These are phyloP conservation scores for Zaprionus capensis DNA, from an alignment of 1,140 invertebrate species.

Conservation along the genomic window DNA sequence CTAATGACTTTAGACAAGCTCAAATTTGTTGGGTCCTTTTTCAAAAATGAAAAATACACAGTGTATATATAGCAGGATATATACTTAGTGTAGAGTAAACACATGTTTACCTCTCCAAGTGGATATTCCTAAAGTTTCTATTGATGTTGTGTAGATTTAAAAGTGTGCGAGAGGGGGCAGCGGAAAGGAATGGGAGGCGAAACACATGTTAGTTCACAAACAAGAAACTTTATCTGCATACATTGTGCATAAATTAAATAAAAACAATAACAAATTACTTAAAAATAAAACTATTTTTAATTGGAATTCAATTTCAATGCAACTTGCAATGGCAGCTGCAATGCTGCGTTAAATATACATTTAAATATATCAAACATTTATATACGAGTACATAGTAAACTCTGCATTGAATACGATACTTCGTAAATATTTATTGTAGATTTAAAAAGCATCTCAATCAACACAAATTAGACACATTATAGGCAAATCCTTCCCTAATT, in stretches of 20 bases:
- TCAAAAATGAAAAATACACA: constrained; percentile 16
- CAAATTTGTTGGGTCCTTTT: constrained; percentile 57
- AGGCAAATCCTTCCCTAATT: constrained; percentile 23
- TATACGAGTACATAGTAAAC: not conserved
- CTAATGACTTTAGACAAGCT: constrained; percentile 67
- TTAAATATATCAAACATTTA: not conserved
- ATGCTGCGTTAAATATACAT: not conserved
- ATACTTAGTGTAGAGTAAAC: not conserved
- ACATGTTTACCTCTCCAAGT: constrained; percentile 31
- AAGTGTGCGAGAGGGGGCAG: not conserved
- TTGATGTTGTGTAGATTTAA: not conserved
- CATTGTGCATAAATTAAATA: not conserved
- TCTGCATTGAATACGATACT: not conserved
- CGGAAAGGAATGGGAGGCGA: not conserved
- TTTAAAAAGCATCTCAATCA: not conserved
- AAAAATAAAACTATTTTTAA: not conserved
- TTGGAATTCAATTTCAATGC: not conserved
- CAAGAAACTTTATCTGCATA: not conserved
- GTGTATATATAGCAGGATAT: not conserved
- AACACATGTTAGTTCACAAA: constrained; percentile 7
- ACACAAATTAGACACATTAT: not conserved
- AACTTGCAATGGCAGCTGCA: not conserved
- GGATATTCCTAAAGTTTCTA: constrained; percentile 26
- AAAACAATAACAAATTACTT: not conserved
- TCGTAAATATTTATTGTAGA: not conserved